Conservation (phyloP, 2,888 invertebrate genomes). For the Argyresthia goedartella region DNA sequence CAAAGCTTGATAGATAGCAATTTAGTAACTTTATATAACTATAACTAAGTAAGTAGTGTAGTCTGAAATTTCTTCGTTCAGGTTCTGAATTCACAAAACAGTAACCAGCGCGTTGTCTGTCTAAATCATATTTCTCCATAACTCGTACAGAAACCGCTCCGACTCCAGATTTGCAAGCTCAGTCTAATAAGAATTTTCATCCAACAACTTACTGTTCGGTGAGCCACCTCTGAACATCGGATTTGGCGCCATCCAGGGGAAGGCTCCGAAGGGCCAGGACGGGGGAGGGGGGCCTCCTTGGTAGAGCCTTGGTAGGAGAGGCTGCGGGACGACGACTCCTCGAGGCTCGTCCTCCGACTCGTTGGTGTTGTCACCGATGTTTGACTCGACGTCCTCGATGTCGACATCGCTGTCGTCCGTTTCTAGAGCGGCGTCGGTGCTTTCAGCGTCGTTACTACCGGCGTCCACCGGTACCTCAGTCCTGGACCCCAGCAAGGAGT, state of each 20-base stretch:
- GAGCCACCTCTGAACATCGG: constrained; percentile 72
- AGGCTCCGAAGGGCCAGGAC: constrained; percentile 75
- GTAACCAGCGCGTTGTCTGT: too few species aligned
- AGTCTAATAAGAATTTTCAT: too few species aligned
- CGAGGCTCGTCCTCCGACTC: constrained; percentile 61
- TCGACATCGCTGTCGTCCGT: constrained; percentile 64
- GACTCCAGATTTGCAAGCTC: too few species aligned
- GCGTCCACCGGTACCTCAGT: constrained; percentile 37
- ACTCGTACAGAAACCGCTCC: too few species aligned
- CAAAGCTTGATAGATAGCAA: too few species aligned
- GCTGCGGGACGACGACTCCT: constrained; percentile 77
- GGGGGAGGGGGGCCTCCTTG: constrained; percentile 66
- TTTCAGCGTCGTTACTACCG: constrained; percentile 52
- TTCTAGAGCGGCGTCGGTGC: constrained; percentile 42
- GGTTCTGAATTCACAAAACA: too few species aligned
- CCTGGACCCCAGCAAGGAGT: constrained; percentile 69
- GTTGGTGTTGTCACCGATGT: constrained; percentile 42
- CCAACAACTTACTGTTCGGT: constrained; percentile 66
- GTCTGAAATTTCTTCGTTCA: too few species aligned
- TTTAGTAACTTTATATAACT: too few species aligned
- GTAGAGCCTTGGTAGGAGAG: constrained; percentile 73
- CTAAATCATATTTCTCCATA: too few species aligned
- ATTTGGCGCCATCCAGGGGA: constrained; percentile 75
- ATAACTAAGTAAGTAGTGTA: too few species aligned
- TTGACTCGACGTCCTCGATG: constrained; percentile 59